Evolutionary conservation across 2,888 invertebrate genomes (phyloP).

Genomic region (Neria commutata): DNA sequence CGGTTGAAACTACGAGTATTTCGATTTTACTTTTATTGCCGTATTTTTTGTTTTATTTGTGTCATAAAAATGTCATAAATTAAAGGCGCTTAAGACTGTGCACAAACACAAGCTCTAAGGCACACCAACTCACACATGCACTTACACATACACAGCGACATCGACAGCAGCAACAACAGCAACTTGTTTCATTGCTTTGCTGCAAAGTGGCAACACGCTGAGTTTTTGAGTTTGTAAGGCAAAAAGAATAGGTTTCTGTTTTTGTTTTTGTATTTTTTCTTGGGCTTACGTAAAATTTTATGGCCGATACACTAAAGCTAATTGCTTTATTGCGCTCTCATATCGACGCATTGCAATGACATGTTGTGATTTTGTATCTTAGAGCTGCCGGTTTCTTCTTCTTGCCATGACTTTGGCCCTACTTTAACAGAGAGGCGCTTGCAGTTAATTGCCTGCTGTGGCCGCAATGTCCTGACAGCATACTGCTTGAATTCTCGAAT

Average conservation of each 20-base stretch:
- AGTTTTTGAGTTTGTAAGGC: conserved; percentile 39
- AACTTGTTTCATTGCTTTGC: conserved; percentile 39
- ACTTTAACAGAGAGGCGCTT: conserved; percentile 41
- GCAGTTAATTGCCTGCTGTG: conserved; percentile 41
- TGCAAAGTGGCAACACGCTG: conserved; percentile 45
- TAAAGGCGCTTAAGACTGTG: conserved; percentile 47
- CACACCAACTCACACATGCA: too few species aligned
- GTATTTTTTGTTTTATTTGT: conserved; percentile 32
- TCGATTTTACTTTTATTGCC: conserved; percentile 31
- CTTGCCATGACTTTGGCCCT: too few species aligned
- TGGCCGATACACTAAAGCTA: conserved; percentile 35
- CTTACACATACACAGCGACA: conserved; percentile 18
- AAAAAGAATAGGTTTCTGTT: too few species aligned
- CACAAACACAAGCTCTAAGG: too few species aligned
- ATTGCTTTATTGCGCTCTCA: conserved; percentile 44
- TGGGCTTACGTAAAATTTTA: conserved; percentile 29
- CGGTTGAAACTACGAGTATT: not conserved
- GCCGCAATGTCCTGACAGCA: too few species aligned
- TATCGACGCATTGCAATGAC: conserved; percentile 15
- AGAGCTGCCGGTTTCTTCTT: conserved; percentile 11
- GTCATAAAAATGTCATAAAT: conserved; percentile 58
- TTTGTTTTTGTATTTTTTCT: not conserved
- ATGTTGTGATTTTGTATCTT: conserved; percentile 50
- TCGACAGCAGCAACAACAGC: conserved; percentile 11
- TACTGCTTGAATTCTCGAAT: too few species aligned